Base-by-base conservation (phyloP, 1,140 invertebrate genomes). In the Dysdera silvatica region DNA sequence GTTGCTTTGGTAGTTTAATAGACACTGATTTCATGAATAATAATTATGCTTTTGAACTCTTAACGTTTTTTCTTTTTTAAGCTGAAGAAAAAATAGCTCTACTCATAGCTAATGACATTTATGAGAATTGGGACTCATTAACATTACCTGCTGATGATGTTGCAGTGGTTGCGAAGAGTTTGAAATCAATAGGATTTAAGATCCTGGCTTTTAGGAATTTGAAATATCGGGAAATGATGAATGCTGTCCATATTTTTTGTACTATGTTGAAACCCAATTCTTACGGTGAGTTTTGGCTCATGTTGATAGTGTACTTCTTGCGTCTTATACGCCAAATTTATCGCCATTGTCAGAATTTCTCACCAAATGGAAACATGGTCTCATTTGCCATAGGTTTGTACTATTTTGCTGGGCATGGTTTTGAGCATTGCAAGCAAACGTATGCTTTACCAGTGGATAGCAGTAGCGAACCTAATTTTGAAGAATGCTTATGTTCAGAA, bases 351-450 rank as follows among this genome's bases (percentile, higher is more conserved):
- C 12, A 16, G 18, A 16, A 40, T 18, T 40, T 2, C 12, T 40
- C 18, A 40, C 20, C 31, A 12, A 48, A 59, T 59, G 56, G 56
- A 28, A 28, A 49, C 5, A 49, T 49, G 10, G 26, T 49, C 4
- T 49, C 2, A 24, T 18, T 18, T 48, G 16, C 14, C 20, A n/a
- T 28, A 61, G 59, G 18, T 26, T 31, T 61, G 28, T 53, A 53
- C 20, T 61, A 31, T 26, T 61, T 53, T 61, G 59, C 49, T 47
- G 59, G 59, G 12, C 59, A 61, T 61, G 59, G 49, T n/a, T 53
- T 54, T 61, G 59, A 61, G n/a, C 18, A 16, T 14, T 54, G 8
- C 47, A 40, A 51, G 1, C 59, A 61, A 45, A 54, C 48, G 0
- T 61, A 61, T 45, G 40, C 54, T 23, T 31, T 26, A 18, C 37